Evolutionary conservation across 2,797 vertebrate genomes (phyloP), one percentile per base, ranked within the genome.

Genomic region (Pterois miles): DNA sequence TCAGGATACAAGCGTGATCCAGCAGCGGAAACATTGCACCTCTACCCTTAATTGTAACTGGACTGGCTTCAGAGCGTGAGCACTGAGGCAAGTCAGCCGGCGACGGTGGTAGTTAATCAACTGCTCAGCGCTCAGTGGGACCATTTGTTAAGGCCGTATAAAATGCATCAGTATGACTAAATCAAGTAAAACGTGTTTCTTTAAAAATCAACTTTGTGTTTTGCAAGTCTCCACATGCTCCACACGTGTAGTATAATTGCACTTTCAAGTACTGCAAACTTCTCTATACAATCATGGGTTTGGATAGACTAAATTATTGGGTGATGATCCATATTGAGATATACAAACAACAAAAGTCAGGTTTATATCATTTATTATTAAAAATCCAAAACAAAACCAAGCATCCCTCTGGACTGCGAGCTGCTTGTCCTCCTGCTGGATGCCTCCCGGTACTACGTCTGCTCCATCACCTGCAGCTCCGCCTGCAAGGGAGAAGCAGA

Each of bases 11-110:
- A 78, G 74, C 31, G 87, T 83, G 89, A 87, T 71, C 46, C 68
- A 71, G 80, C 82, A 71, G 80, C 31, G 81, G 91, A 91, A 93
- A 95, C 91, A 57, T 31, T 71, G 86, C 87, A 88, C 91, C 88
- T 85, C 80, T 58, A 82, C 48, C 82, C 80, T 92, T 78, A 87
- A 87, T 69, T 86, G 86, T 77, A 86, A 81, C 76, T 71, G 77
- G 67, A 71, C 64, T 66, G 40, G 64, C 75, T 58, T 56, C 54
- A 6, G 71, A 70, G 65, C 31, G 6, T n/a, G 38, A 75, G 67
- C 62, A 72, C 57, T 8, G 62, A 76, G 18, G 43, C 10, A 33
- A 34, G 71, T 34, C 59, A 25, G 33, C 11, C 43, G 27, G 52
- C 48, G 1, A 56, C 8, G 33, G n/a, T 0, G 27, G n/a, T 22